Evolutionary conservation across 2,888 invertebrate species (phyloP).

Genomic region (Troides helena): DNA sequence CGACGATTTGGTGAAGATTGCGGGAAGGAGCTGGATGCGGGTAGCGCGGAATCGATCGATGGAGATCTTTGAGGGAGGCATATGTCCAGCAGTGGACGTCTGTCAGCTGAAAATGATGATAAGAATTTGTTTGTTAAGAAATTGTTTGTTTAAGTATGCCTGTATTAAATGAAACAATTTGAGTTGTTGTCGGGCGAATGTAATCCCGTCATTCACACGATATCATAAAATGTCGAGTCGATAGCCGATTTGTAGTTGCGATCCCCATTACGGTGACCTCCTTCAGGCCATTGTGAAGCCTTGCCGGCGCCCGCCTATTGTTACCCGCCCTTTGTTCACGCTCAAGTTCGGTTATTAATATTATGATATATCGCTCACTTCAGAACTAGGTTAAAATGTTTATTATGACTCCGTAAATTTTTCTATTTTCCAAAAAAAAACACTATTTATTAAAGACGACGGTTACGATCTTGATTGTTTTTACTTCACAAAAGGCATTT

Average conservation of each 20-base stretch:
- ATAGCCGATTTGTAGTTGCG: conserved; percentile 39
- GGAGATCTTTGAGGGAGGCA: no score
- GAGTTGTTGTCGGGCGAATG: background rate
- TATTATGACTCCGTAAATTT: conserved; percentile 14
- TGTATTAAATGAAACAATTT: background rate
- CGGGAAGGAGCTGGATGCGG: no score
- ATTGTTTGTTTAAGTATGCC: no score
- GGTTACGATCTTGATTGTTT: background rate
- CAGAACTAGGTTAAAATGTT: conserved; percentile 28
- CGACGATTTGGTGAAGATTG: no score
- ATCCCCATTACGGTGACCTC: conserved; percentile 51
- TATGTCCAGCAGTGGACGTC: no score
- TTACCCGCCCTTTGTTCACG: conserved; percentile 37
- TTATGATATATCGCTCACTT: conserved; percentile 38
- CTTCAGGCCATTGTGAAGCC: conserved; percentile 42
- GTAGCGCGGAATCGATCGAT: no score
- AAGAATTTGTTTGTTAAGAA: no score
- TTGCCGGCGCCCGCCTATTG: conserved; percentile 38
- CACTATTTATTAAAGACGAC: background rate
- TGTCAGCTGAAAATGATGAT: no score
- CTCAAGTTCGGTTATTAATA: conserved; percentile 34
- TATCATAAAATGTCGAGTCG: conserved; percentile 33
- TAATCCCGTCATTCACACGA: background rate
- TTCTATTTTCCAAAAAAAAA: background rate
- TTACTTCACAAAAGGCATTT: no score